Percentiles rank a stretch among this genome's conserved stretches.
These are phyloP conservation scores for Drosophila pachea DNA, from an alignment of 1,140 invertebrate genomes.

Conservation along the genomic window DNA sequence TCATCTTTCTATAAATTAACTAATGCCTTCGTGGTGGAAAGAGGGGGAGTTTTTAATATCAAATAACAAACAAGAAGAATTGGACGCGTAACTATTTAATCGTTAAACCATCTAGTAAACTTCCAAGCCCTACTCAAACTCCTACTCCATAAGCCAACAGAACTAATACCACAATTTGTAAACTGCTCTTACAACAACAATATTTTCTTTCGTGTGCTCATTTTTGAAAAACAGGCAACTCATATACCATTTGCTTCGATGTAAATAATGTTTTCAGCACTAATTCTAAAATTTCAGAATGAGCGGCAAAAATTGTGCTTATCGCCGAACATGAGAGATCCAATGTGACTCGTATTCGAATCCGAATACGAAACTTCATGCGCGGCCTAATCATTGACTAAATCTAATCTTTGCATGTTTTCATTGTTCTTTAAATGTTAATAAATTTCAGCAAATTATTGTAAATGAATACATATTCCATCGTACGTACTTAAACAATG, in stretches of 20 bases:
- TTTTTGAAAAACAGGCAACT: constrained; percentile 75
- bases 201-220: constrained; percentile 8
- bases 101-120: constrained; percentile 22
- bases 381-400: constrained; percentile 36
- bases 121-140: constrained; percentile 9
- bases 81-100: constrained; percentile 54
- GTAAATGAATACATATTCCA: constrained; percentile 56
- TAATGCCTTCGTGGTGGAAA: constrained; percentile 43
- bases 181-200: constrained; percentile 33
- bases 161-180: constrained; percentile 44
- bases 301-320: constrained; percentile 59
- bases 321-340: constrained; percentile 16
- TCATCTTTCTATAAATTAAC: constrained; percentile 17
- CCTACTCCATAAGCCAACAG: constrained; percentile 49
- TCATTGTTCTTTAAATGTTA: constrained; percentile 48
- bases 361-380: constrained; percentile 7
- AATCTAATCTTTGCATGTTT: constrained; percentile 31
- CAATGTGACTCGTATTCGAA: not conserved
- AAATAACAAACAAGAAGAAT: constrained; percentile 70
- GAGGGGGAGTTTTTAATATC: too few species aligned
- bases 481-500: constrained; percentile 54
- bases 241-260: constrained; percentile 62
- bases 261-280: constrained; percentile 43
- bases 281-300: constrained; percentile 46
- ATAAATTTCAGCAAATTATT: constrained; percentile 72